phyloP scores from a whole-genome alignment of 2,113 vertebrate genomes.

The Neogobius melanostomus region DNA sequence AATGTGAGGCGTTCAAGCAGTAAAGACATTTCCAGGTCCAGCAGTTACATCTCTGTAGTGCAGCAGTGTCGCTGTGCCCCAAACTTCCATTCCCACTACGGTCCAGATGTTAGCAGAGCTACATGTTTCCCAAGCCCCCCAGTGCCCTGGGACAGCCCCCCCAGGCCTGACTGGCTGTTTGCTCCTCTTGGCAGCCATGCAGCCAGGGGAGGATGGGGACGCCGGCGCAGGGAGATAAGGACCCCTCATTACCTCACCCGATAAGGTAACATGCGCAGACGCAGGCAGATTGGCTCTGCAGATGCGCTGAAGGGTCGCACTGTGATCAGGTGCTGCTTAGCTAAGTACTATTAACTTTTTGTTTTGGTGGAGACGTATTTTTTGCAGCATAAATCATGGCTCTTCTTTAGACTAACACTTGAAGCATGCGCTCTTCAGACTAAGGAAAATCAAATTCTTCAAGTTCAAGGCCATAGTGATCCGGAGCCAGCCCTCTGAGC shows the following conservation, averaged over 20 bases:
- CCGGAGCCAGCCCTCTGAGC: not conserved
- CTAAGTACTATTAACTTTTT: not conserved
- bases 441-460: not conserved
- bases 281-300: conserved; percentile 16
- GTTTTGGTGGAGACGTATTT: not conserved
- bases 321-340: not conserved
- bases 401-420: not conserved
- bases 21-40: not conserved
- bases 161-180: conserved; percentile 58
- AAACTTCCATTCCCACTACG: not conserved
- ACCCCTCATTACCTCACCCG: conserved; percentile 78
- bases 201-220: conserved; percentile 67
- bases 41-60: not conserved
- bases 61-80: not conserved
- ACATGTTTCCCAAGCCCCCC: conserved; percentile 69
- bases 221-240: conserved; percentile 72
- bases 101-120: conserved; percentile 51
- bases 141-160: conserved; percentile 18
- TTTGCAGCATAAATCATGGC: not conserved
- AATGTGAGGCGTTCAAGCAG: not conserved
- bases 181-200: conserved; percentile 69
- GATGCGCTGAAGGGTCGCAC: not conserved
- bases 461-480: conserved; percentile 7
- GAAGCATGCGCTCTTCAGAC: not conserved
- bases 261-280: conserved; percentile 67